Base-by-base conservation (phyloP, 2,888 invertebrate species). In the Gastracanthus pulcherrimus region DNA sequence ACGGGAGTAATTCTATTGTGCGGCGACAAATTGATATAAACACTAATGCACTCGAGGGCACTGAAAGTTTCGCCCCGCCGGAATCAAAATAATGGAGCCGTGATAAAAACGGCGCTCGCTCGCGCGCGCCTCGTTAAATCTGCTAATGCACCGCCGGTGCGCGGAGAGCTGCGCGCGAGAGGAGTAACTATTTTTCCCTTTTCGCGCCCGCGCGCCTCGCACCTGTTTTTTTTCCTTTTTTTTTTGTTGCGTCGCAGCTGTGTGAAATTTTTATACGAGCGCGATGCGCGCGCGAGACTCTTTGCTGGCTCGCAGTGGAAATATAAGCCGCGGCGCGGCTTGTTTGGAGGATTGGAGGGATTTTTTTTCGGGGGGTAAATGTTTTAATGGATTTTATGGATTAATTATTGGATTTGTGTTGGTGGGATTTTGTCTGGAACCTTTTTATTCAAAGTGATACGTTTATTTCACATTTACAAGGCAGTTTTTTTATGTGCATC, bases 1-100 rank as follows among this genome's bases (percentile, higher is more conserved):
- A 84, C 83, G 83, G 83, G 85, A 86, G 87, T 83, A 81, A 75
- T 83, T 82, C 82, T 80, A 80, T 83, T 81, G 83, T 72, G 77
- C 79, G 82, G 62, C 82, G 84, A 85, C 86, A 87, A 86, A 86
- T 88, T 87, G 85, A 88, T 88, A 86, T 85, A 84, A 85, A 85
- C 85, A 86, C 86, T 86, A 86, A 86, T 86, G 86, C 86, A 85
- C 85, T 86, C 83, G 80, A 81, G 77, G 36, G 69, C 55, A 55
- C 84, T 84, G 84, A 85, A 86, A 86, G 83, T 85, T 86, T 84
- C 84, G 74, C 71, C 76, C 74, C 78, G 71, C 78, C 84, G 82
- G 84, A 86, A 86, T 86, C 85, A 86, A 85, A 86, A 86, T 87
- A 86, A 87, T 85, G 86, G 86, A 85, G 80, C 72, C 80, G 83